A percentile compares a stretch with the other conserved stretches of the same genome.
phyloP scores from a whole-genome alignment of 2,888 invertebrate genomes.

The Laspeyria flexula region DNA sequence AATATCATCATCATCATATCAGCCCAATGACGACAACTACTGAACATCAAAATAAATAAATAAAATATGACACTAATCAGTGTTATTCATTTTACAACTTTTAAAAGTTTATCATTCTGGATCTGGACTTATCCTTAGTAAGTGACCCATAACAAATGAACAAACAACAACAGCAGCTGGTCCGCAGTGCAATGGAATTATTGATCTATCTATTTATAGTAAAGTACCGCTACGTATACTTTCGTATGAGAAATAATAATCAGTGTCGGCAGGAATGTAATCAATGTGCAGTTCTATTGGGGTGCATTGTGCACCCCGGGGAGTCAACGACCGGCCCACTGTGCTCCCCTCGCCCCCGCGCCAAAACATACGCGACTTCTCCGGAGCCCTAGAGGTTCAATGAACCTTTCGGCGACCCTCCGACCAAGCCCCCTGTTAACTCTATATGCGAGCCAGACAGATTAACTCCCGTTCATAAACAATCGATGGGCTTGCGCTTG shows the following conservation, averaged over 20 bases:
- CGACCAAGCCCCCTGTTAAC: constrained; percentile 62
- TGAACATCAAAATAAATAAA: no score
- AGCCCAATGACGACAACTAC: no score
- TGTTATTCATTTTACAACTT: no score
- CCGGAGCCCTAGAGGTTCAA: constrained; percentile 78
- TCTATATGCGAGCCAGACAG: constrained; percentile 52
- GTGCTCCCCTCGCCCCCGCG: constrained; percentile 65
- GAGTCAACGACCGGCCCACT: constrained; percentile 80
- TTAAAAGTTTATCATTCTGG: no score
- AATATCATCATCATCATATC: no score
- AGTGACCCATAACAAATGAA: neutral
- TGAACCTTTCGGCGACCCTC: constrained; percentile 70
- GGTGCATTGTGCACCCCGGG: constrained; percentile 63
- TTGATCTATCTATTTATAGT: neutral
- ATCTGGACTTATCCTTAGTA: no score
- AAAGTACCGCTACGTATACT: neutral
- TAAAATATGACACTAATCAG: no score
- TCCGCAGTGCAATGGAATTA: neutral
- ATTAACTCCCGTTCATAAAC: constrained; percentile 49
- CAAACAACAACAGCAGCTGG: neutral
- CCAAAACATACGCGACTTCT: constrained; percentile 62
- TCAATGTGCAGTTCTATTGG: constrained; percentile 61
- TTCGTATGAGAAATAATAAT: neutral
- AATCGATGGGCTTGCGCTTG: constrained; percentile 33
- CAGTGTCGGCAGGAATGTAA: constrained; percentile 49